phyloP scores from a whole-genome alignment of 2,113 vertebrate species.

The Dipodomys stephensi region DNA sequence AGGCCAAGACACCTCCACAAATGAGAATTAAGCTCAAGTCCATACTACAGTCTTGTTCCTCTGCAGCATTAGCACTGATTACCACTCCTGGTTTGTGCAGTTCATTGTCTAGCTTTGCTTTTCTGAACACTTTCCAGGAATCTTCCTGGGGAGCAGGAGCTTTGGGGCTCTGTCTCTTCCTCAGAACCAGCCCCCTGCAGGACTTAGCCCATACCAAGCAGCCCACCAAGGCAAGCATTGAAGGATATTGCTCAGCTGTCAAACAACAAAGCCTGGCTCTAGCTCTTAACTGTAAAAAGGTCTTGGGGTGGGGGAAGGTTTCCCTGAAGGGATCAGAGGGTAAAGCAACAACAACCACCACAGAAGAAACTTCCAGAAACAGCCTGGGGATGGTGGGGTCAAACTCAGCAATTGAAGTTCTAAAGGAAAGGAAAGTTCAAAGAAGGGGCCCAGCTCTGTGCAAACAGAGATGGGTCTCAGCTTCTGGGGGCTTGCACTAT shows the following conservation, averaged over 20 bases:
- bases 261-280: not conserved
- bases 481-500: not conserved
- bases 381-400: not conserved
- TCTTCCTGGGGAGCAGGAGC: not conserved
- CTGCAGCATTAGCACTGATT: not conserved
- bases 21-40: not conserved
- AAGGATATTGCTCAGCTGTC: not conserved
- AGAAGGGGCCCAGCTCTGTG: not conserved
- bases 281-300: not conserved
- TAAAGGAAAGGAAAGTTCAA: not conserved
- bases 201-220: not conserved
- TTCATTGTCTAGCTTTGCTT: conserved; percentile 4
- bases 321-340: not conserved
- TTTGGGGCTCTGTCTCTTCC: not conserved
- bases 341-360: conserved; percentile 26
- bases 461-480: not conserved
- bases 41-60: not conserved
- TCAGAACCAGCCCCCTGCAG: not conserved
- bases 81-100: not conserved
- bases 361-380: not conserved
- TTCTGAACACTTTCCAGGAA: conserved; percentile 28
- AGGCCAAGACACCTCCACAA: not conserved
- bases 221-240: not conserved
- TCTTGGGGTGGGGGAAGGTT: not conserved
- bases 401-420: not conserved